phyloP scores from a whole-genome alignment of 2,888 invertebrate species.

The Xanthia icteritia region DNA sequence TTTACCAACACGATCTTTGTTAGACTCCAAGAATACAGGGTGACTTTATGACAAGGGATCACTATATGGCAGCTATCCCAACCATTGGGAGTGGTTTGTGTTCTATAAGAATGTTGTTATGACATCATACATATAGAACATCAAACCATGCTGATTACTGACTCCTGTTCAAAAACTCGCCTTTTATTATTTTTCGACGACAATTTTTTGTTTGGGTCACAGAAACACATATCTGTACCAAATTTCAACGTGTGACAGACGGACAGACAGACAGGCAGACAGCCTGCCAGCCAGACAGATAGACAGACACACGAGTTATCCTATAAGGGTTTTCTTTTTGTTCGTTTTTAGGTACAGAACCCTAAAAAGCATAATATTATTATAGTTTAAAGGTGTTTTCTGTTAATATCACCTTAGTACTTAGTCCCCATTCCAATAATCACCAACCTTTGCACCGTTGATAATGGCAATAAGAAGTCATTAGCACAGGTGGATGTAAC shows the following conservation, averaged over 20 bases:
- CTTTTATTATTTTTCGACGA: background rate
- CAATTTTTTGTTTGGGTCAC: background rate
- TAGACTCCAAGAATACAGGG: background rate
- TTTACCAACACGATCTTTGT: background rate
- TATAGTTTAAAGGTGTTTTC: constrained; percentile 9
- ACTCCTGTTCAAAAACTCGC: background rate
- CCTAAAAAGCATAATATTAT: background rate
- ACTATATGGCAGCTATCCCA: background rate
- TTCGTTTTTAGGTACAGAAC: no score
- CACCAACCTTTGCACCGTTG: constrained; percentile 32
- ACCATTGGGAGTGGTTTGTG: background rate
- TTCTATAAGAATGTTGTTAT: background rate
- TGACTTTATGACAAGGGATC: background rate
- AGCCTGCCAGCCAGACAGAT: no score
- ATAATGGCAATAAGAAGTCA: constrained; percentile 49
- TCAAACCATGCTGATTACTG: background rate
- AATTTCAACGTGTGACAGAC: no score
- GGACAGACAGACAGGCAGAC: no score
- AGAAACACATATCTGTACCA: no score
- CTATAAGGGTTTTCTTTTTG: no score
- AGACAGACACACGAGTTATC: no score
- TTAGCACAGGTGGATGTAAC: constrained; percentile 56
- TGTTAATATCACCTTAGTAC: background rate
- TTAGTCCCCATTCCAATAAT: constrained; percentile 28
- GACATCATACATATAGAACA: no score